Evolutionary conservation across 2,797 vertebrate species (phyloP).

Genomic region (Nothura maculosa): DNA sequence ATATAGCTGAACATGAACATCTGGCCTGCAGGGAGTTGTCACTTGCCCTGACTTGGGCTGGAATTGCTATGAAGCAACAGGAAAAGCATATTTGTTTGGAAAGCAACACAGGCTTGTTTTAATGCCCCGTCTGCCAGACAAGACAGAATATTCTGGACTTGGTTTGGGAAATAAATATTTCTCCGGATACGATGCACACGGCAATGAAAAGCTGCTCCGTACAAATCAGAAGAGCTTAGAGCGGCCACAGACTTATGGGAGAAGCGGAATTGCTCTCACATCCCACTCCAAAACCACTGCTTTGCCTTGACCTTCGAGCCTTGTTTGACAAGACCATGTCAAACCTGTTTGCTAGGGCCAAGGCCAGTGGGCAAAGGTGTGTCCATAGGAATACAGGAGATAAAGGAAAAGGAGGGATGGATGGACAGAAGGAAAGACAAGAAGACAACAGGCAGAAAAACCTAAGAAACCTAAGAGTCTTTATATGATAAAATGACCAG

Average conservation of each 20-base stretch:
- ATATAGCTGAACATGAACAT: not conserved
- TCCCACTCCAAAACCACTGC: not conserved
- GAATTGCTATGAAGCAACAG: not conserved
- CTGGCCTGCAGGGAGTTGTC: not conserved
- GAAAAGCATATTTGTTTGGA: not conserved
- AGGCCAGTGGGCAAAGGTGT: not conserved
- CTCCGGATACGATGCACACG: not conserved
- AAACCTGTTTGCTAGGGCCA: not conserved
- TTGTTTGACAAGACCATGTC: not conserved
- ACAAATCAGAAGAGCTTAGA: not conserved
- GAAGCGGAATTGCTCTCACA: not conserved
- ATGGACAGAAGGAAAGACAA: not conserved
- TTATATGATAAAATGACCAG: not conserved
- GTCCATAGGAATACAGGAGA: not conserved
- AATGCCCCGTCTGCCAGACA: not conserved
- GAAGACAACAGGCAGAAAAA: not conserved
- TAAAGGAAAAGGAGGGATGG: not conserved
- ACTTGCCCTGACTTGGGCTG: not conserved
- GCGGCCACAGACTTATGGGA: not conserved
- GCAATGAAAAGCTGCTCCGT: not conserved
- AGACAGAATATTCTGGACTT: not conserved
- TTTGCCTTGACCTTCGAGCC: too few relatives aligned
- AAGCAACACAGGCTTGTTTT: not conserved
- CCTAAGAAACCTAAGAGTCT: not conserved
- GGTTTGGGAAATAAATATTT: not conserved